Evolutionary conservation across 2,113 vertebrate species (phyloP).

Genomic region (Anthoscopus minutus): DNA sequence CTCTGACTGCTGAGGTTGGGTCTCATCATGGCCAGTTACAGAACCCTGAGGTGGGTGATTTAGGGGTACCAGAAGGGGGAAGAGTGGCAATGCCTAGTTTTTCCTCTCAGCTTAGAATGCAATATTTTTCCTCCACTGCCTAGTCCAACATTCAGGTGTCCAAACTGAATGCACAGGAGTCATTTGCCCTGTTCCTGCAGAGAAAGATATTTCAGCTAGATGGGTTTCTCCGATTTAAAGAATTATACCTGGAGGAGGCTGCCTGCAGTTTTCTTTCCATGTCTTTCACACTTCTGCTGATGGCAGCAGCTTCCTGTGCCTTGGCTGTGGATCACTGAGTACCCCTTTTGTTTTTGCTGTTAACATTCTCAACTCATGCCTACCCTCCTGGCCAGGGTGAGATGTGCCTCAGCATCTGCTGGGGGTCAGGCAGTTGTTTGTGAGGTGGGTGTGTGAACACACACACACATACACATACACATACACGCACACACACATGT

Average conservation of each 20-base stretch:
- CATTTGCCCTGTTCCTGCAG: background rate
- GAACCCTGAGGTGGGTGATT: background rate
- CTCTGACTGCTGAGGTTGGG: background rate
- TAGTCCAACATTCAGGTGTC: background rate
- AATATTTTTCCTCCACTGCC: background rate
- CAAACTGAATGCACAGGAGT: background rate
- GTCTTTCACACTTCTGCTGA: background rate
- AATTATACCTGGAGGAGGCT: constrained; percentile 3
- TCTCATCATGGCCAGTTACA: accelerated
- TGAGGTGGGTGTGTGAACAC: accelerated
- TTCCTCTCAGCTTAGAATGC: background rate
- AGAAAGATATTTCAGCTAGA: constrained; percentile 30
- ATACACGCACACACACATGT: too few species aligned
- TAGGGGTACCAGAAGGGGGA: background rate
- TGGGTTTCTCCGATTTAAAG: background rate
- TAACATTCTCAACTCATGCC: accelerated
- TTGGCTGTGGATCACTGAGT: background rate
- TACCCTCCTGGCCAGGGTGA: background rate
- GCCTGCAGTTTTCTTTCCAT: background rate
- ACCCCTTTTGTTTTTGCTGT: background rate
- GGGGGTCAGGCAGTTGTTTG: background rate
- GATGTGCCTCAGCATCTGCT: background rate
- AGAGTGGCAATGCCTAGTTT: background rate
- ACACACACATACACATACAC: too few species aligned
- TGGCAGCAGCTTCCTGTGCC: background rate